These are phyloP conservation scores for Sebastes dallii DNA, from an alignment of 2,797 vertebrate species.

Conservation along the genomic window DNA sequence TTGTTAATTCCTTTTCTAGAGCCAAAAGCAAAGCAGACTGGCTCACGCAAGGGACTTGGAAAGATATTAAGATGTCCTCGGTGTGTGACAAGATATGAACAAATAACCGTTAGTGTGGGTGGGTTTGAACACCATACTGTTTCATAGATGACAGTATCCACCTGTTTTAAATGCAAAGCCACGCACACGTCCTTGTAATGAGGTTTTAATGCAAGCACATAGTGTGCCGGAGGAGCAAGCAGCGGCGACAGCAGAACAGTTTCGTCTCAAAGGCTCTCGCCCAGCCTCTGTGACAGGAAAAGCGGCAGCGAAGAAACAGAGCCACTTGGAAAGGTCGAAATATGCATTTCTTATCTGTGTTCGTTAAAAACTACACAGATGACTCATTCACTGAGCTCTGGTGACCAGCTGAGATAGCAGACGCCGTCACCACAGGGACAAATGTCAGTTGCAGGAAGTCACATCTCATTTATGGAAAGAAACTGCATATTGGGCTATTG, in stretches of 20 bases:
- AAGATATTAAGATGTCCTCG: slow-evolving; percentile 11
- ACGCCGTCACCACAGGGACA: slow-evolving; percentile 22
- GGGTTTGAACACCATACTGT: slow-evolving; percentile 9
- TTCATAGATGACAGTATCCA: slow-evolving; percentile 17
- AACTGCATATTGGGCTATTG: slow-evolving; percentile 6
- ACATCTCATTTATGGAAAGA: slow-evolving; percentile 11
- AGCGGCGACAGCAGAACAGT: background rate
- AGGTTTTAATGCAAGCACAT: slow-evolving; percentile 65
- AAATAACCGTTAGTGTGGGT: slow-evolving; percentile 6
- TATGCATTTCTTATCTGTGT: slow-evolving; percentile 41
- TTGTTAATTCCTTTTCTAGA: slow-evolving; percentile 19
- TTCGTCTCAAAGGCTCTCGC: slow-evolving; percentile 24
- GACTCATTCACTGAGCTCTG: slow-evolving; percentile 29
- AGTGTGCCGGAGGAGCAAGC: slow-evolving; percentile 40
- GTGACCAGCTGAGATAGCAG: slow-evolving; percentile 30
- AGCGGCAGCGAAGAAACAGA: slow-evolving; percentile 12
- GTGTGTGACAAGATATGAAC: slow-evolving; percentile 14
- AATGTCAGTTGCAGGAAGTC: slow-evolving; percentile 29
- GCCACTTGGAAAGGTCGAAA: slow-evolving; percentile 51
- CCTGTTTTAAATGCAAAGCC: slow-evolving; percentile 64
- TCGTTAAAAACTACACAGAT: slow-evolving; percentile 31
- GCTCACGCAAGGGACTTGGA: slow-evolving; percentile 3
- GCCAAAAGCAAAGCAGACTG: background rate
- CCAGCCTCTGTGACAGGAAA: slow-evolving; percentile 16
- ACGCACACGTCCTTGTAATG: slow-evolving; percentile 56